These are phyloP conservation scores for Cyclophora punctaria DNA, from an alignment of 2,888 invertebrate species.

Conservation along the genomic window DNA sequence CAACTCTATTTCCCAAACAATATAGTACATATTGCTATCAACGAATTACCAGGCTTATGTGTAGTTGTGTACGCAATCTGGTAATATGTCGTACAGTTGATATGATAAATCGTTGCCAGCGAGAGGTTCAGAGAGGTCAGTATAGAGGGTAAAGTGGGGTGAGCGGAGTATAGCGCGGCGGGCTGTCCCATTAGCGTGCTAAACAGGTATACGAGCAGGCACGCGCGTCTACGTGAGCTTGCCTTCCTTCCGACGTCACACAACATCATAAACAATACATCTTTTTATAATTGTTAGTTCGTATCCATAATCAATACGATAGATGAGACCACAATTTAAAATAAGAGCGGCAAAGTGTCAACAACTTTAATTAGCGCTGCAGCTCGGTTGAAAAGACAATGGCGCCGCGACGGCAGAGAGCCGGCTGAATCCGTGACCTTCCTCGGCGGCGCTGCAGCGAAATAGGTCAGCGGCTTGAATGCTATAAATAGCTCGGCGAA, in stretches of 20 bases:
- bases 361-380: conserved; percentile 72
- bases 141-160: conserved; percentile 10
- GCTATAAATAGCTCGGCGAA: conserved; percentile 74
- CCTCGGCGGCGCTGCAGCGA: conserved; percentile 68
- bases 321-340: conserved; percentile 35
- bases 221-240: conserved; percentile 33
- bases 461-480: conserved; percentile 75
- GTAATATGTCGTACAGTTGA: conserved; percentile 25
- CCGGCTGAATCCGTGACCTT: conserved; percentile 73
- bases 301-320: conserved; percentile 28
- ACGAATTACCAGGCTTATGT: conserved; percentile 2
- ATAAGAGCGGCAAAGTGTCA: conserved; percentile 56
- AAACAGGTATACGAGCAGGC: conserved; percentile 53
- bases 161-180: conserved; percentile 17
- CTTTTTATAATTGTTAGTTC: conserved; percentile 3
- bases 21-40: conserved; percentile 9
- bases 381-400: conserved; percentile 67
- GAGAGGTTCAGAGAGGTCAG: conserved; percentile 28
- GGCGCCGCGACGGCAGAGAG: conserved; percentile 65
- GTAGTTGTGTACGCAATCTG: conserved; percentile 15
- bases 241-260: conserved; percentile 13
- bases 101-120: conserved; percentile 29
- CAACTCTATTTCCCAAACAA: conserved; percentile 3
- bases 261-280: conserved; percentile 1
- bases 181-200: conserved; percentile 48